Evolutionary conservation across 2,888 invertebrate species (phyloP).

Genomic region (Nymphalis urticae): DNA sequence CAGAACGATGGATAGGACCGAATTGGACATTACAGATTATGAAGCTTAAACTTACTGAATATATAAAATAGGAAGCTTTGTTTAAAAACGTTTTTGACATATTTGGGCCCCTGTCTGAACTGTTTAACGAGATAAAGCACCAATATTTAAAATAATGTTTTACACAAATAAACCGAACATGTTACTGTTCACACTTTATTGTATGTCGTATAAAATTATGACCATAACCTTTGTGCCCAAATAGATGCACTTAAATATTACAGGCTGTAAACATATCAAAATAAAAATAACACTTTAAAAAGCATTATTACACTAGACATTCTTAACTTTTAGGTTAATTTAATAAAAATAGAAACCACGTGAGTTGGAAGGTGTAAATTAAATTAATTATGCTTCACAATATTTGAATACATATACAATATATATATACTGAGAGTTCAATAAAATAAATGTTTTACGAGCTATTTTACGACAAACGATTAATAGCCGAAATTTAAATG

Average conservation of each 20-base stretch:
- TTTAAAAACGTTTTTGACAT: slow-evolving; percentile 3
- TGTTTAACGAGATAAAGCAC: slow-evolving; percentile 32
- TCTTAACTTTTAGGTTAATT: slow-evolving; percentile 43
- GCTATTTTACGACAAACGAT: slow-evolving; percentile 8
- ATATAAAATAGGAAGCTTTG: slow-evolving; percentile 19
- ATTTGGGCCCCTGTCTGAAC: slow-evolving; percentile 9
- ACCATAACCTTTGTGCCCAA: slow-evolving; percentile 48
- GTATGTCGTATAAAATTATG: slow-evolving; percentile 22
- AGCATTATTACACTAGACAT: slow-evolving; percentile 44
- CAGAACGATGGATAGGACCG: not conserved
- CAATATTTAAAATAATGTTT: slow-evolving; percentile 31
- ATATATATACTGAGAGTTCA: not conserved
- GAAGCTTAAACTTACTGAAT: slow-evolving; percentile 13
- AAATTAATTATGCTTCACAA: not conserved
- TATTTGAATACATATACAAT: not conserved
- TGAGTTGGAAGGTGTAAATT: not conserved
- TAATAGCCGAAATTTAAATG: slow-evolving; percentile 14
- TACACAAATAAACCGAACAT: slow-evolving; percentile 27
- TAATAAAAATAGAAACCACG: slow-evolving; percentile 27
- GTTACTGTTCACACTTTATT: slow-evolving; percentile 17
- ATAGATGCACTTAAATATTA: slow-evolving; percentile 42
- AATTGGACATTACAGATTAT: not conserved
- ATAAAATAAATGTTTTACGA: not conserved
- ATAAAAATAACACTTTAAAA: slow-evolving; percentile 54
- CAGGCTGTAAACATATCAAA: slow-evolving; percentile 45